Base-by-base conservation (phyloP, 1,140 invertebrate genomes). In the Drosophila repletoides region DNA sequence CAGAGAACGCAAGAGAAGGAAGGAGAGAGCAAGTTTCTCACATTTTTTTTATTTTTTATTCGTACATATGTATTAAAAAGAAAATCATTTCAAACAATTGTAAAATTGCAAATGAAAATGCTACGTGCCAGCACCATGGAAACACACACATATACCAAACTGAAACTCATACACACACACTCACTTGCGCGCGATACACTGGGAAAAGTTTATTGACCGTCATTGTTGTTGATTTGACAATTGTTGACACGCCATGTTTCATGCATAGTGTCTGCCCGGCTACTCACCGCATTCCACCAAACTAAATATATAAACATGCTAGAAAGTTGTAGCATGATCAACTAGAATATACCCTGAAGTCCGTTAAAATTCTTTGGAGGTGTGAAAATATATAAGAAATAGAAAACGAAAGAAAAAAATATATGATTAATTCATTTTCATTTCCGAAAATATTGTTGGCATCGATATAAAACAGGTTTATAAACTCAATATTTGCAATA, bases 201-300 rank as follows among this genome's bases (percentile, higher is more conserved):
- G 60, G 60, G 48, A 63, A 75, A 86, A 79, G 80, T 86, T 84
- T 84, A 79, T 84, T 79, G 79, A 79, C 79, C 79, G 79, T 86
- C 80, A 74, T 83, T 83, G 71, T 72, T 79, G 79, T 79, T 75
- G 80, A 86, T 84, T 83, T 84, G 80, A 86, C 74, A 79, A 59
- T 75, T 67, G 58, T 69, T 66, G 60, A 56, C 75, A 76, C 73
- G 69, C 69, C 72, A 76, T 65, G 19, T 55, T 64, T 63, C 46
- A 66, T 72, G 76, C 70, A 74, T 66, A 56, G 75, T 71, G 56
- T 33, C n/a, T 45, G 40, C 21, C n/a, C n/a, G n/a, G n/a, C n/a
- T n/a, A n/a, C n/a, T n/a, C 40, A 55, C 5, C 10, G 5, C 29
- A 38, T n/a, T n/a, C n/a, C n/a, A n/a, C n/a, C 15, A 63, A 53